Percentiles rank a stretch among this genome's conserved stretches.
Conservation (phyloP, 2,888 invertebrate genomes). For the Dermolepida albohirtum region DNA sequence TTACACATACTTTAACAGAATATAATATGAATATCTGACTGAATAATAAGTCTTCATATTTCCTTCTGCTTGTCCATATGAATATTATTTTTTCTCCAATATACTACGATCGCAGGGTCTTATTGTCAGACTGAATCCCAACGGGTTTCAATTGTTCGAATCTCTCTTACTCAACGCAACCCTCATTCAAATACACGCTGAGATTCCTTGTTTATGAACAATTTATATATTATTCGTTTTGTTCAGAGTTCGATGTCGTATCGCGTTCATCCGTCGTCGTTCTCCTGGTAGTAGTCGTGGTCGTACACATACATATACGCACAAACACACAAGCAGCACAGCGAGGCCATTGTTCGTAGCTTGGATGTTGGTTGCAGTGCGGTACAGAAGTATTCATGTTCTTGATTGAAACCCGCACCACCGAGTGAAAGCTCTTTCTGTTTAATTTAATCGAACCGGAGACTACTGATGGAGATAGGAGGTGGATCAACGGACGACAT, state of each 20-base stretch:
- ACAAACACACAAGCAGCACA: conserved; percentile 25
- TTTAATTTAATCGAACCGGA: conserved; percentile 37
- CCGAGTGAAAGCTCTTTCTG: conserved; percentile 37
- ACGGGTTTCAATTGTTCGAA: conserved; percentile 29
- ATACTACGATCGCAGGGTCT: conserved; percentile 14
- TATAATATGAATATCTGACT: background rate
- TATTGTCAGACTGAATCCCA: conserved; percentile 24
- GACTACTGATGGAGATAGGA: conserved; percentile 36
- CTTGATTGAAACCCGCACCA: conserved; percentile 38
- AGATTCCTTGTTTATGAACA: conserved; percentile 52
- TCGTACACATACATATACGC: conserved; percentile 8
- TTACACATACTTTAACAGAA: too few species aligned
- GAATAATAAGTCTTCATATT: background rate
- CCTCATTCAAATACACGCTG: conserved; percentile 49
- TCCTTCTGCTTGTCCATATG: background rate
- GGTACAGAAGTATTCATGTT: conserved; percentile 36
- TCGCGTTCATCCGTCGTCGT: conserved; percentile 27
- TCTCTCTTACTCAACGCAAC: conserved; percentile 22
- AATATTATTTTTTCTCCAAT: conserved; percentile 20
- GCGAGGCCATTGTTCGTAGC: conserved; percentile 34
- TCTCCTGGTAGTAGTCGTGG: conserved; percentile 1
- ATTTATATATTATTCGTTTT: conserved; percentile 48
- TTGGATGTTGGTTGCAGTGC: conserved; percentile 32
- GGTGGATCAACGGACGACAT: conserved; percentile 35
- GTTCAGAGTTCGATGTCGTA: conserved; percentile 40